Percentiles rank a stretch among this genome's conserved stretches.
phyloP scores from a whole-genome alignment of 2,888 invertebrate species.

The Syrphus vitripennis region DNA sequence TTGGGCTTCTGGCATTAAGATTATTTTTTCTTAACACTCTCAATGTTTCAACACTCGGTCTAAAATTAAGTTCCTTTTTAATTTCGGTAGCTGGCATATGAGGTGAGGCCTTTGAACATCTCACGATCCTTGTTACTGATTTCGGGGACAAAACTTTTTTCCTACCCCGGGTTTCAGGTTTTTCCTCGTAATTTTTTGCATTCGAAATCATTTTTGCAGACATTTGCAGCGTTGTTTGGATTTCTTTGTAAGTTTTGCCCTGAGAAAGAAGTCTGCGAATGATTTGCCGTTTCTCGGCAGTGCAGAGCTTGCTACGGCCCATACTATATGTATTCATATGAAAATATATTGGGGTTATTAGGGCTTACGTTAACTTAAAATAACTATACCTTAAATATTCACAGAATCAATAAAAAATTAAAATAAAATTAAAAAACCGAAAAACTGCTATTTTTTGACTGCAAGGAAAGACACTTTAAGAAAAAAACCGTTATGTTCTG shows the following conservation, averaged over 20 bases:
- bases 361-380: too few relatives aligned
- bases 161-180: background rate
- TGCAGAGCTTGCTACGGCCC: too few relatives aligned
- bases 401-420: too few relatives aligned
- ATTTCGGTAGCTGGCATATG: background rate
- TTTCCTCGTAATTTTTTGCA: background rate
- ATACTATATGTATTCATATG: too few relatives aligned
- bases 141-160: background rate
- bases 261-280: background rate
- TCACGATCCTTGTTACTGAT: background rate
- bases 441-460: too few relatives aligned
- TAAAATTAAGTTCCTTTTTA: background rate
- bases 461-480: too few relatives aligned
- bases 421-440: too few relatives aligned
- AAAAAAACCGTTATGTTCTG: too few relatives aligned
- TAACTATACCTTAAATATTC: too few relatives aligned
- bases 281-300: background rate
- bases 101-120: too few relatives aligned
- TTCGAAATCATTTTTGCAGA: background rate
- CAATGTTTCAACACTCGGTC: background rate
- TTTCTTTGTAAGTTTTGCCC: background rate
- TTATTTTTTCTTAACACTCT: background rate
- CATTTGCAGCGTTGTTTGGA: background rate
- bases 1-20: background rate
- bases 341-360: too few relatives aligned